Evolutionary conservation across 2,113 vertebrate species (phyloP).

Genomic region (Ariopsis seemanni): DNA sequence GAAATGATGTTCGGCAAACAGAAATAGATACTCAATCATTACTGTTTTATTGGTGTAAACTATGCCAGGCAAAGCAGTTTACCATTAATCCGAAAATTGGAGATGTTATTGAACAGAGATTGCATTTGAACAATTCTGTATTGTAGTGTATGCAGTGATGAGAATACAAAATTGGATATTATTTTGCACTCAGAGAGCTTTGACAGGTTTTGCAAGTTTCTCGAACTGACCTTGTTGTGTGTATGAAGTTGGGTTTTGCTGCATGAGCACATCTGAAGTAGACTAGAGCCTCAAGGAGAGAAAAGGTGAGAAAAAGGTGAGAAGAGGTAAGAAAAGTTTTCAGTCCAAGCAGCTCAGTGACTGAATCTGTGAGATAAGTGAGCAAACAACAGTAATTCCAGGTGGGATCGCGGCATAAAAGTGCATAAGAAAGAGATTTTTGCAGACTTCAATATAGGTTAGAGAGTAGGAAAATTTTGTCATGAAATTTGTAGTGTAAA

Average conservation of each 20-base stretch:
- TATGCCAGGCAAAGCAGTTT: conserved; percentile 5
- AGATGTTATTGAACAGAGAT: neutral
- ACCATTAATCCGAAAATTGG: conserved; percentile 1
- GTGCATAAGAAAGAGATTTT: conserved; percentile 2
- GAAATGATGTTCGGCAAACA: conserved; percentile 18
- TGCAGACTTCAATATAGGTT: neutral
- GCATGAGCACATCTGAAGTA: conserved; percentile 39
- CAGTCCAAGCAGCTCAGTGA: conserved; percentile 15
- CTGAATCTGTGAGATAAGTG: conserved; percentile 30
- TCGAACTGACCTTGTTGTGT: neutral
- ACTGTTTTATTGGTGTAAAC: conserved; percentile 1
- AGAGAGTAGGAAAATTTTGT: neutral
- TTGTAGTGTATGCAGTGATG: conserved; percentile 33
- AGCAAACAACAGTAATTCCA: conserved; percentile 32
- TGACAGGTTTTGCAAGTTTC: conserved; percentile 34
- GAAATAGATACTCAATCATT: conserved; percentile 26
- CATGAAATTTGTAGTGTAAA: too few species aligned
- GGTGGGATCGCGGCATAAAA: neutral
- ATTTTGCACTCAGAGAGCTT: conserved; percentile 29
- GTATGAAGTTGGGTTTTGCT: conserved; percentile 42
- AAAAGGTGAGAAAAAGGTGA: conserved; percentile 29
- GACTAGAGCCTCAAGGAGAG: conserved; percentile 23
- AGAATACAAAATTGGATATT: conserved; percentile 42
- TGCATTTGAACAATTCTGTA: conserved; percentile 37
- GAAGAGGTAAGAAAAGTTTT: conserved; percentile 8